Percentiles rank a stretch among this genome's conserved stretches.
phyloP scores from a whole-genome alignment of 2,113 vertebrate species.

The Daphoenositta chrysoptera region DNA sequence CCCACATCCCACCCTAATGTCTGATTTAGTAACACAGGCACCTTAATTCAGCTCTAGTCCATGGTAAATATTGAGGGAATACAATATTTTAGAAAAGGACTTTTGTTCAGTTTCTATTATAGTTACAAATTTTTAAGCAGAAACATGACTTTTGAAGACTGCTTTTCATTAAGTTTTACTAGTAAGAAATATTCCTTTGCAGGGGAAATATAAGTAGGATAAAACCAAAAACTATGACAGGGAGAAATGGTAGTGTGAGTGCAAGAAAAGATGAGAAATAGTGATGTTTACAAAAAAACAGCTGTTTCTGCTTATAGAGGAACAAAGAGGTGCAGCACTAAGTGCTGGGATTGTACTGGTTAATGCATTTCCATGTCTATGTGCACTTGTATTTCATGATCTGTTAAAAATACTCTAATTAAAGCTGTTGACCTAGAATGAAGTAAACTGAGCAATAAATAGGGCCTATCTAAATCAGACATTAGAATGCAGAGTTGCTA shows the following conservation, averaged over 20 bases:
- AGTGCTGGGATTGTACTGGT: not conserved
- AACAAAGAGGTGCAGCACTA: not conserved
- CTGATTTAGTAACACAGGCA: not conserved
- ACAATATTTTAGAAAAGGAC: not conserved
- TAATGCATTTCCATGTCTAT: not conserved
- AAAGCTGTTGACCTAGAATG: constrained; percentile 12
- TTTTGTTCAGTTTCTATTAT: not conserved
- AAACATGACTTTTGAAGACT: not conserved
- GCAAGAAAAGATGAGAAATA: not conserved
- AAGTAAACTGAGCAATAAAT: constrained; percentile 26
- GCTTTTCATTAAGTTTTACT: not conserved
- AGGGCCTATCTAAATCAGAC: not conserved
- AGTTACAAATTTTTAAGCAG: not conserved
- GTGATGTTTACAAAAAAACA: not conserved
- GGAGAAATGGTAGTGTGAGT: not conserved
- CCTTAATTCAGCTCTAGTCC: not conserved
- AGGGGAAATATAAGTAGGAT: not conserved
- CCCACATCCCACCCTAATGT: not conserved
- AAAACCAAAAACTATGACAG: not conserved
- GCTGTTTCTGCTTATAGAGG: not conserved
- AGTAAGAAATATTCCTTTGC: not conserved
- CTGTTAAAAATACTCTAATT: constrained; percentile 18
- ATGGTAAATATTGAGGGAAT: not conserved
- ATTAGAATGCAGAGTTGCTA: not conserved
- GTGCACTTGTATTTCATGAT: not conserved